Percentiles rank a stretch among this genome's conserved stretches.
Evolutionary conservation across 2,797 vertebrate genomes (phyloP).

Genomic region (Trematomus bernacchii): DNA sequence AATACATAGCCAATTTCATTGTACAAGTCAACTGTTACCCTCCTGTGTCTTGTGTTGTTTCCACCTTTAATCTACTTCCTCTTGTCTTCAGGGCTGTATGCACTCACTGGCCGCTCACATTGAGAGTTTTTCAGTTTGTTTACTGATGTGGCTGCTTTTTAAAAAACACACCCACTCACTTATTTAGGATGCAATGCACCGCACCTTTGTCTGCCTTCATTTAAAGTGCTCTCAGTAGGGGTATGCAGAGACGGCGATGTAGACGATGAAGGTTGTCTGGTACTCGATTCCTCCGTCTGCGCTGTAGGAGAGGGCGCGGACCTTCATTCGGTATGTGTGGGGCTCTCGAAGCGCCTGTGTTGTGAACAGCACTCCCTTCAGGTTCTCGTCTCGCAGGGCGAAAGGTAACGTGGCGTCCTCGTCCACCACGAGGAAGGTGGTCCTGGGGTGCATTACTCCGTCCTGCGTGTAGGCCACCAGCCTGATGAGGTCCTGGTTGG

Average conservation of each 20-base stretch:
- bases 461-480: constrained; percentile 97
- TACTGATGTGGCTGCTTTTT: constrained; percentile 61
- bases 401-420: constrained; percentile 90
- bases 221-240: constrained; percentile 91
- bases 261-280: constrained; percentile 97
- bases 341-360: constrained; percentile 88
- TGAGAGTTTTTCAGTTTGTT: constrained; percentile 54
- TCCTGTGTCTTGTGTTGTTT: constrained; percentile 32
- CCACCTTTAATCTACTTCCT: constrained; percentile 42
- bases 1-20: constrained; percentile 48
- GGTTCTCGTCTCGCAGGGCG: constrained; percentile 93
- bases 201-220: constrained; percentile 14
- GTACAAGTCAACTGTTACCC: constrained; percentile 26
- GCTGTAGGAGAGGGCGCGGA: constrained; percentile 93
- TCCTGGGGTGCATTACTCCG: constrained; percentile 94
- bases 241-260: constrained; percentile 96
- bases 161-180: constrained; percentile 47
- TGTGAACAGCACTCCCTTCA: constrained; percentile 96
- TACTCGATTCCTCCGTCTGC: constrained; percentile 91
- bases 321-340: constrained; percentile 94
- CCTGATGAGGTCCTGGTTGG: constrained; percentile 96
- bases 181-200: not conserved
- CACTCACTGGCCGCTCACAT: constrained; percentile 41
- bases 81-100: constrained; percentile 33
- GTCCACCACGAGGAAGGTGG: constrained; percentile 90